Base-by-base conservation (phyloP, 2,797 vertebrate genomes). In the Rhadinocentrus ornatus region DNA sequence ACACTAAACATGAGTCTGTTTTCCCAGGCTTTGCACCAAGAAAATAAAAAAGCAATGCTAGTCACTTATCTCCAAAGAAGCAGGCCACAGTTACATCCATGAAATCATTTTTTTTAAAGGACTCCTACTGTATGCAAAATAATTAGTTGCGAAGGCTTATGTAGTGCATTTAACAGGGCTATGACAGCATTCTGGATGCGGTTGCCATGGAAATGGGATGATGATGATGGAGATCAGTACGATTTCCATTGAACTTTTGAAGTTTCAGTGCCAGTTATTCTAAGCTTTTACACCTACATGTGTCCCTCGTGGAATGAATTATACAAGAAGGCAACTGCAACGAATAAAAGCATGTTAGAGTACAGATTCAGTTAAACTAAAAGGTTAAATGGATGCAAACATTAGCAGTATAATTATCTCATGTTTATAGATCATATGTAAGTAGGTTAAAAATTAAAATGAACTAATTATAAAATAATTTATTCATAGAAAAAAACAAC, bases 21-120 rank as follows among this genome's bases (percentile, higher is more conserved):
- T 78, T 29, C 65, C 48, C 62, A 54, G 62, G 62, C 65, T 73
- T 57, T 55, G 65, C 74, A 62, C 27, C 64, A 62, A 66, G 54
- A 77, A 77, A 80, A 79, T 59, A 72, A 69, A 80, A 84, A 84
- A 87, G 74, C 84, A 89, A 89, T 78, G 86, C 82, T 66, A 72
- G 57, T 37, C 57, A 52, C 52, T 39, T n/a, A 44, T 39, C 39
- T 44, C 6, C n/a, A 27, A 34, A 35, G 53, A 24, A 39, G n/a
- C 46, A 32, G 7, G 4, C 44, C 24, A 3, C 26, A 7, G 24
- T 44, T 55, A 22, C 11, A 48, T 52, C 32, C 55, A 22, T 27
- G 20, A 46, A n/a, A 32, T 35, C 10, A 10, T 35, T 34, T 35
- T 34, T 3, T 6, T 7, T 20, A 44, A 56, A 4, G 1, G 59